Base-by-base conservation (phyloP, 2,888 invertebrate genomes). In the Ennomos erosarius region DNA sequence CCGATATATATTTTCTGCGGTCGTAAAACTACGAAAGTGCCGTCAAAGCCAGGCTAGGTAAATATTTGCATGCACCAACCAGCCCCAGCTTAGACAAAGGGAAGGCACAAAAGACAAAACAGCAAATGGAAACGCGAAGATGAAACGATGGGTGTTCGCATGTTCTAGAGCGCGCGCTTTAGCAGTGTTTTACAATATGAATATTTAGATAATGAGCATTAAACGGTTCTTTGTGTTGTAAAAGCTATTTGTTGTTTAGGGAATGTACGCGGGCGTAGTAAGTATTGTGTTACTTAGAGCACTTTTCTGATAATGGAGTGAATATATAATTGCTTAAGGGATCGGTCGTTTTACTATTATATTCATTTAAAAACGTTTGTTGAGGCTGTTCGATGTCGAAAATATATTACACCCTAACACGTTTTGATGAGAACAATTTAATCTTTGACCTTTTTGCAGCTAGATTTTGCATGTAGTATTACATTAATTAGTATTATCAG, bases 91-190 rank as follows among this genome's bases (percentile, higher is more conserved):
- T 75, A 83, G 76, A 87, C 85, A 84, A 84, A 82, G 83, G 64
- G 78, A 78, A 82, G 81, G 79, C 84, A 87, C 87, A 87, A 87
- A 87, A 87, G 86, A 77, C 78, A 79, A 79, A 83, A 85, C 80
- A 79, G 74, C 73, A 73, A 84, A 86, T 82, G 78, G 80, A 78
- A 82, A 79, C 78, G 73, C 68, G 69, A 71, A 76, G 75, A 78
- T 75, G 76, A 68, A 73, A 74, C 64, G 72, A 69, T 68, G 42
- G 35, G 13, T 53, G 38, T 64, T 59, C 58, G 49, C 50, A 49
- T 67, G 65, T 70, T 76, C 67, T 64, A 64, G 62, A 60, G 47
- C 55, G 9, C 4, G 26, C 13, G 12, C 46, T 40, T 47, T 47
- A 48, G 12, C 16, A 16, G 40, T 42, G 46, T 64, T 72, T 55